Conservation (phyloP, 2,888 invertebrate genomes). For the Ichneumoninae sp. region DNA sequence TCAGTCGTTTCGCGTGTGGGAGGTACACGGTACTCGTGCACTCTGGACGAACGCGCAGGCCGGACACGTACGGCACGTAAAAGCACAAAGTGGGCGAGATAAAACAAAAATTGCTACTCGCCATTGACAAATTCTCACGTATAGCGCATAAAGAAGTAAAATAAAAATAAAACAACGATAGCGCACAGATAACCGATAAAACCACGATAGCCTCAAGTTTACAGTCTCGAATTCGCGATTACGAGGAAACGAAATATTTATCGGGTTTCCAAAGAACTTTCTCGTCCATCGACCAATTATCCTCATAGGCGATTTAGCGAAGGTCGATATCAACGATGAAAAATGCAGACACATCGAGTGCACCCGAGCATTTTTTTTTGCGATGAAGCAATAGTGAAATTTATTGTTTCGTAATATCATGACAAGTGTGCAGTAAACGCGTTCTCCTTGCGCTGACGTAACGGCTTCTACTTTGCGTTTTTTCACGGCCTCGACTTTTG, state of each 20-base stretch:
- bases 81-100: slow-evolving; percentile 17
- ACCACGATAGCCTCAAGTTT: neutral
- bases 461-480: neutral
- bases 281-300: slow-evolving; percentile 18
- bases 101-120: slow-evolving; percentile 13
- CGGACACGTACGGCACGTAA: neutral
- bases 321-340: slow-evolving; percentile 8
- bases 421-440: neutral
- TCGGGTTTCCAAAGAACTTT: neutral
- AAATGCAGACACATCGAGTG: neutral
- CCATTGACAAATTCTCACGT: neutral
- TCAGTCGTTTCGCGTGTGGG: slow-evolving; percentile 68
- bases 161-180: neutral
- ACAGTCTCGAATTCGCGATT: slow-evolving; percentile 27
- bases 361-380: neutral
- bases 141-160: neutral
- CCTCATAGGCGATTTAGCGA: neutral
- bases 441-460: slow-evolving; percentile 13
- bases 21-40: slow-evolving; percentile 67
- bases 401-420: slow-evolving; percentile 26
- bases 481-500: neutral
- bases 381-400: slow-evolving; percentile 20
- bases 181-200: neutral
- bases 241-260: slow-evolving; percentile 10
- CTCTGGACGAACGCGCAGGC: slow-evolving; percentile 11